Percentiles rank a stretch among this genome's conserved stretches.
Conservation (phyloP, 1,140 invertebrate species). For the Cyclargus thomasi region DNA sequence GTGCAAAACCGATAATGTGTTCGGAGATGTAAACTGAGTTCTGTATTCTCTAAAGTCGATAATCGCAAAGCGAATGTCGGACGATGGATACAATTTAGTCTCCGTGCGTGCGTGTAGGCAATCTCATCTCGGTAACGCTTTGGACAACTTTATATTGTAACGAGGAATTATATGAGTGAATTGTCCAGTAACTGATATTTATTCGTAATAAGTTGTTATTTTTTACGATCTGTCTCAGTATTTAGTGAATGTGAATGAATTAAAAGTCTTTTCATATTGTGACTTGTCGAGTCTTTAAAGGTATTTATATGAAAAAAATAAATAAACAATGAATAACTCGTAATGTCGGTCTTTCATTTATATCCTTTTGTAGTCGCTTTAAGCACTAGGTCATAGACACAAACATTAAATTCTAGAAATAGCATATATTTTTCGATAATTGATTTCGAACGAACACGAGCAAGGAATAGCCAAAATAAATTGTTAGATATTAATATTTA, state of each 20-base stretch:
- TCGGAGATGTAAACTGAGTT: too few relatives aligned
- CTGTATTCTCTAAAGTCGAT: too few relatives aligned
- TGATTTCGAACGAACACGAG: too few relatives aligned
- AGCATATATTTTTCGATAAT: too few relatives aligned
- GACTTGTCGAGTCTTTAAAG: slow-evolving; percentile 71
- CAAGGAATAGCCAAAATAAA: too few relatives aligned
- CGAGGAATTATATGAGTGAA: slow-evolving; percentile 64
- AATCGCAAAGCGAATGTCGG: too few relatives aligned
- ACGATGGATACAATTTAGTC: too few relatives aligned
- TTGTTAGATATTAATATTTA: too few relatives aligned
- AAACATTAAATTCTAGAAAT: too few relatives aligned
- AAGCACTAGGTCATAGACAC: too few relatives aligned
- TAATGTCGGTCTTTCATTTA: slow-evolving; percentile 57
- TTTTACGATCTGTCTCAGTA: slow-evolving; percentile 59
- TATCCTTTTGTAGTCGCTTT: not conserved
- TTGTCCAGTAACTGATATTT: slow-evolving; percentile 69
- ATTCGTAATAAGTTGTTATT: slow-evolving; percentile 69
- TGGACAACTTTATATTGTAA: slow-evolving; percentile 34
- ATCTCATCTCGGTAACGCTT: slow-evolving; percentile 31
- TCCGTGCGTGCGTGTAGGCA: not conserved
- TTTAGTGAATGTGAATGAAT: slow-evolving; percentile 63
- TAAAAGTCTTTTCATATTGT: slow-evolving; percentile 66
- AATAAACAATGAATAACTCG: slow-evolving; percentile 59
- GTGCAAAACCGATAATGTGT: too few relatives aligned
- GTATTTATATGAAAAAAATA: slow-evolving; percentile 72